Conservation (phyloP, 2,888 invertebrate species). For the Melanargia galathea region DNA sequence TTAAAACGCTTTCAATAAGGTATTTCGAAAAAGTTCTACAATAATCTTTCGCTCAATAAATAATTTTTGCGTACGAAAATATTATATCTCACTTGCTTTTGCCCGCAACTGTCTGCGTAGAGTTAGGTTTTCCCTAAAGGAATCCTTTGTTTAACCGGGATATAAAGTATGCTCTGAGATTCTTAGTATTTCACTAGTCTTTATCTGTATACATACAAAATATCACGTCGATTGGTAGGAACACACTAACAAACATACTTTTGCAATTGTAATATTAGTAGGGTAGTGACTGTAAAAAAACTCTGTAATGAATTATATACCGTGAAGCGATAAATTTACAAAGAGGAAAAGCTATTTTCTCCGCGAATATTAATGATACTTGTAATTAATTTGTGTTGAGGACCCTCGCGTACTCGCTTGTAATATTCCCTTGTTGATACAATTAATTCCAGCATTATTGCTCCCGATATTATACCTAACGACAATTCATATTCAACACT, state of each 20-base stretch:
- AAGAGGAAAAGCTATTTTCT: slow-evolving; percentile 52
- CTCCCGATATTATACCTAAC: slow-evolving; percentile 8
- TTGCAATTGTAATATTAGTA: too few species aligned
- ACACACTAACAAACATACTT: too few species aligned
- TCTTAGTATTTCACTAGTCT: too few species aligned
- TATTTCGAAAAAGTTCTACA: neutral
- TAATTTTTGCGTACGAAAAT: neutral
- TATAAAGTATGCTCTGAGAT: too few species aligned
- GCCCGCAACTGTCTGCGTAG: too few species aligned
- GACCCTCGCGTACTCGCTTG: slow-evolving; percentile 41
- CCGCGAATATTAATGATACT: slow-evolving; percentile 57
- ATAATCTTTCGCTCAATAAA: neutral
- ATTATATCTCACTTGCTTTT: too few species aligned
- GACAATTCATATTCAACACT: neutral
- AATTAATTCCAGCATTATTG: slow-evolving; percentile 30
- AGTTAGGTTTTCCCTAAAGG: too few species aligned
- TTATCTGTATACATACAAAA: too few species aligned
- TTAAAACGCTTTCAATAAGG: slow-evolving; percentile 7
- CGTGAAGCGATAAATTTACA: slow-evolving; percentile 47
- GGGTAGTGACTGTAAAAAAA: too few species aligned
- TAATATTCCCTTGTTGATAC: slow-evolving; percentile 41
- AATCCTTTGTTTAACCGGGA: too few species aligned
- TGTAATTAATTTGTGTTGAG: slow-evolving; percentile 56
- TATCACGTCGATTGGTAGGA: too few species aligned
- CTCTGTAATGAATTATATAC: neutral